Evolutionary conservation across 2,797 vertebrate genomes (phyloP), one percentile per base, ranked within the genome.

Genomic region (Sebastes glaucus): DNA sequence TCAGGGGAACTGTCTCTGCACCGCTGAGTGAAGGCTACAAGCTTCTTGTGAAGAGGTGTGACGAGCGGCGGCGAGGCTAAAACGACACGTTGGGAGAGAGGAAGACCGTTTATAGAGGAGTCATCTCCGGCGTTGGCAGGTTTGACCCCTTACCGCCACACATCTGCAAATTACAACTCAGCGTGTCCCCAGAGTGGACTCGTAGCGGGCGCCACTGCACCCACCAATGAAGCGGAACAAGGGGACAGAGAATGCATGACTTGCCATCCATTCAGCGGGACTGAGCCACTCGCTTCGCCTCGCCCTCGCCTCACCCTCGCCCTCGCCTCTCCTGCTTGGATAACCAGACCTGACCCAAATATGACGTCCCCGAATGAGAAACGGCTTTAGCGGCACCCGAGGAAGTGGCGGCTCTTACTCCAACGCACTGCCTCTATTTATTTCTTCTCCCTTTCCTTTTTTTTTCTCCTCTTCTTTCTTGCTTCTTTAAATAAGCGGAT

Each of bases 321-420:
- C 81, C 72, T 71, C 65, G 33, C 61, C 85, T 81, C 85, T 83
- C 85, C 86, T 88, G 90, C 92, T 90, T 76, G 86, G 87, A 70
- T 90, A 23, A 74, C 84, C 84, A 83, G 78, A 86, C 89, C 88
- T 92, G 92, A 94, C 92, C 92, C 89, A 93, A 82, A 93, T 93
- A 85, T 84, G 77, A 89, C 32, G 57, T 60, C 73, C 81, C 83
- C 8, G 20, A 80, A 89, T 75, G 74, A 85, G 86, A 89, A 74
- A 11, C 5, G n/a, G 81, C 79, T 85, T 78, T 63, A 86, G 72
- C 76, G 70, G 73, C 87, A 88, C 79, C 80, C 27, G 23, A 57
- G 55, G 82, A 22, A 72, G 76, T 68, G 74, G 65, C 74, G 65
- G 73, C 69, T 79, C 80, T 75, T 79, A 73, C 70, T 77, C 74